phyloP scores from a whole-genome alignment of 2,888 invertebrate species.

The Leptinotarsa peninsularis region DNA sequence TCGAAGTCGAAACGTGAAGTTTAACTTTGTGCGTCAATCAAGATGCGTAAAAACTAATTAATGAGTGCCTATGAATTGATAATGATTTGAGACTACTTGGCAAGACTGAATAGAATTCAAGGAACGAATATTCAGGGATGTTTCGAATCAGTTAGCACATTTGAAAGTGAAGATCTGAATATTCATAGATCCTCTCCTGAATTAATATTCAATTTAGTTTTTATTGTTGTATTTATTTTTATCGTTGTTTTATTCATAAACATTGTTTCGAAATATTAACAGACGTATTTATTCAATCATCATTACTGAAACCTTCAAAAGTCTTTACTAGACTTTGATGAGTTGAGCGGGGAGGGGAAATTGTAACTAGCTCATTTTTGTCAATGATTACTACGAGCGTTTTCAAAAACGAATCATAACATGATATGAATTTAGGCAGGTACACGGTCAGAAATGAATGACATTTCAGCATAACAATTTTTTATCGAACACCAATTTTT shows the following conservation, averaged over 20 bases:
- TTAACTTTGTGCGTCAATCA: constrained; percentile 5
- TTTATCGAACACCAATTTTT: too few relatives aligned
- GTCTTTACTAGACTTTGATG: too few relatives aligned
- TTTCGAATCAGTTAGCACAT: not conserved
- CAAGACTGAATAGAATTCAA: not conserved
- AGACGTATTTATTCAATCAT: not conserved
- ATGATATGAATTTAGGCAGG: too few relatives aligned
- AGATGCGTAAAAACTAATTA: constrained; percentile 7
- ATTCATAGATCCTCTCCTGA: not conserved
- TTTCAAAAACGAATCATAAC: too few relatives aligned
- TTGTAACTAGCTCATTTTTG: too few relatives aligned
- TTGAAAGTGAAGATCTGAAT: constrained; percentile 1
- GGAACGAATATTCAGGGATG: not conserved
- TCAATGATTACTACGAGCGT: too few relatives aligned
- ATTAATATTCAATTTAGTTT: not conserved
- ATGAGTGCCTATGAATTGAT: not conserved
- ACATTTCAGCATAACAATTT: too few relatives aligned
- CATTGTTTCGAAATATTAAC: not conserved
- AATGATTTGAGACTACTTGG: not conserved
- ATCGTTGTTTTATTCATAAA: not conserved
- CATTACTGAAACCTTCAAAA: too few relatives aligned
- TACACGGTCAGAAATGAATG: too few relatives aligned
- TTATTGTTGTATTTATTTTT: too few relatives aligned
- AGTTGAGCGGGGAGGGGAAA: too few relatives aligned
- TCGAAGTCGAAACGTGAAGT: not conserved